A percentile compares a stretch with the other conserved stretches of the same genome.
Evolutionary conservation across 2,113 vertebrate genomes (phyloP).

Genomic region (Chunga burmeisteri): DNA sequence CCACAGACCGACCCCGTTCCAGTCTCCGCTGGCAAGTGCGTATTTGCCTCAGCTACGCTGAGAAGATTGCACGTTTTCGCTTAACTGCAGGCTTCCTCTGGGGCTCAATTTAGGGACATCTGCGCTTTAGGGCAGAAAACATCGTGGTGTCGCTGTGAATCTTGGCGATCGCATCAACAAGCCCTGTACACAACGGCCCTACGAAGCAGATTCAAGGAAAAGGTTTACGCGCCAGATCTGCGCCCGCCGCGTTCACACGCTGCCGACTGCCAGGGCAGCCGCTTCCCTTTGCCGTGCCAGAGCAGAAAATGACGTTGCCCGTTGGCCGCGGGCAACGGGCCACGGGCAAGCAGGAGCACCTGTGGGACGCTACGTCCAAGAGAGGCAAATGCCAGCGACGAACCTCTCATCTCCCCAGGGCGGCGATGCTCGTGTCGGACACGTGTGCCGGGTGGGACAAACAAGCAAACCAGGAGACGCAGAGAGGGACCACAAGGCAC

Average conservation of each 20-base stretch:
- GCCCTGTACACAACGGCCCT: not conserved
- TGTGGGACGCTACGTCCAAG: rapidly evolving
- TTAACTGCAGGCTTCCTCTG: not conserved
- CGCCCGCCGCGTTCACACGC: rapidly evolving
- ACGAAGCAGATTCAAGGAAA: not conserved
- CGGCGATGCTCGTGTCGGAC: not conserved
- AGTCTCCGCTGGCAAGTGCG: rapidly evolving
- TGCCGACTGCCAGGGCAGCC: not conserved
- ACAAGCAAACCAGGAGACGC: not conserved
- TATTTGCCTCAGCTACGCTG: rapidly evolving
- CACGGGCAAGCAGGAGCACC: not conserved
- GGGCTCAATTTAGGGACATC: not conserved
- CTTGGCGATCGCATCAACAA: not conserved
- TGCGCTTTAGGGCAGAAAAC: slow-evolving; percentile 47
- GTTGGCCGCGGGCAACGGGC: rapidly evolving
- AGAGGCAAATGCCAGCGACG: rapidly evolving
- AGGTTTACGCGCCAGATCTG: not conserved
- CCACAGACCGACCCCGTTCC: rapidly evolving
- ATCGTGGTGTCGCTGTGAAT: not conserved
- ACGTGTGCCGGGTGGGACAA: not conserved
- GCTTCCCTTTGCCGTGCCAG: rapidly evolving
- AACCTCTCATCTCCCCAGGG: not conserved
- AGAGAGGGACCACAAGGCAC: not conserved
- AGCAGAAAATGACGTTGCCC: rapidly evolving
- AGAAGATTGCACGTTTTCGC: rapidly evolving